Conservation (phyloP, 2,888 invertebrate species). For the Plemyria rubiginata region DNA sequence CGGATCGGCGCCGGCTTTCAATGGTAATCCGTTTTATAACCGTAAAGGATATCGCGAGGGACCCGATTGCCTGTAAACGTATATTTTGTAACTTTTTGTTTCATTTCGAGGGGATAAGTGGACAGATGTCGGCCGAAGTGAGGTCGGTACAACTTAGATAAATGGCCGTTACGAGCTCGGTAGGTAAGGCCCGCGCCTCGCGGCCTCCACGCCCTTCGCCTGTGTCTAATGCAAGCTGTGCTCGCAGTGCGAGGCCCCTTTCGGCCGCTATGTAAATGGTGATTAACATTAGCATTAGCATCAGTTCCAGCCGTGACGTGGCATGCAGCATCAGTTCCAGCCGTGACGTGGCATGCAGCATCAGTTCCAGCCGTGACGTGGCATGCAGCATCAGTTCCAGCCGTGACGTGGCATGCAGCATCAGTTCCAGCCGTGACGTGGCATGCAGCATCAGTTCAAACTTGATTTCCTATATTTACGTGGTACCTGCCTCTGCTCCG, state of each 20-base stretch:
- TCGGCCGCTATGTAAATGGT: not conserved
- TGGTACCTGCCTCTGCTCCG: too few species aligned
- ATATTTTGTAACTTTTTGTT: constrained; percentile 27
- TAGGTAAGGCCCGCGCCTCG: not conserved
- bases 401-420: too few species aligned
- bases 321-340: too few species aligned
- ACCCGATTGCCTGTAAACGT: constrained; percentile 25
- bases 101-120: constrained; percentile 21
- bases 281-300: too few species aligned
- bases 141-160: constrained; percentile 26
- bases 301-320: too few species aligned
- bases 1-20: constrained; percentile 17
- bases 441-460: too few species aligned
- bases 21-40: constrained; percentile 34
- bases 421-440: too few species aligned
- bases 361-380: too few species aligned
- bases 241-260: not conserved
- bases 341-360: too few species aligned
- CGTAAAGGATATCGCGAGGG: constrained; percentile 15
- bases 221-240: constrained; percentile 23
- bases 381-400: too few species aligned
- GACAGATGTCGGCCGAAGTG: constrained; percentile 21
- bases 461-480: too few species aligned
- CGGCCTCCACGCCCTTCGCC: not conserved
- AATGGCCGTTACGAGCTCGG: constrained; percentile 17